Evolutionary conservation across 2,797 vertebrate species (phyloP).

Genomic region (Pseudomugil tenellus): DNA sequence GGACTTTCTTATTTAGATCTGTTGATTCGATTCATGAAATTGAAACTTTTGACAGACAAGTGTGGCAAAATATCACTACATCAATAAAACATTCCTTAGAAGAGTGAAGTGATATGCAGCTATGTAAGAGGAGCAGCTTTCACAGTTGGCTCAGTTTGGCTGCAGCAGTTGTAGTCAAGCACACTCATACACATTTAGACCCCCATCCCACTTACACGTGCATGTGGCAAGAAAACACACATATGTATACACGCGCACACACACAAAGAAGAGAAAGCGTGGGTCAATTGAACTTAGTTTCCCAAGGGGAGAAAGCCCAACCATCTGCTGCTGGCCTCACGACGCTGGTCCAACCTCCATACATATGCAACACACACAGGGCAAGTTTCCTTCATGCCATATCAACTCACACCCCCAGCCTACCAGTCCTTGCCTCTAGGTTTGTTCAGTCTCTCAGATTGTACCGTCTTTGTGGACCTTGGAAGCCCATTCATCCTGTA

Average conservation of each 20-base stretch:
- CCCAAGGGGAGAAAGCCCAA: slow-evolving; percentile 40
- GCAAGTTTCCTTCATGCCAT: slow-evolving; percentile 61
- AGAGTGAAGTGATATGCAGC: slow-evolving; percentile 53
- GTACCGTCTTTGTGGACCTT: slow-evolving; percentile 60
- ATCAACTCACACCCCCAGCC: slow-evolving; percentile 37
- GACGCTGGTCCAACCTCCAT: slow-evolving; percentile 27
- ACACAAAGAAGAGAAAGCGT: slow-evolving; percentile 46
- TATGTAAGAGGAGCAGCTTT: slow-evolving; percentile 67
- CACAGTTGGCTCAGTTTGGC: slow-evolving; percentile 70
- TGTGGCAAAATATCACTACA: slow-evolving; percentile 37
- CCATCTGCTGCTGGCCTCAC: slow-evolving; percentile 75
- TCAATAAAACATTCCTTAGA: slow-evolving; percentile 61
- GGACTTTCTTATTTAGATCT: slow-evolving; percentile 4
- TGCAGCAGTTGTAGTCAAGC: slow-evolving; percentile 61
- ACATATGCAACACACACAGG: slow-evolving; percentile 31
- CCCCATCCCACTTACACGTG: slow-evolving; percentile 21
- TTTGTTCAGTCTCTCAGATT: slow-evolving; percentile 51
- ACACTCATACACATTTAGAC: slow-evolving; percentile 24
- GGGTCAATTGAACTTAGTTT: slow-evolving; percentile 54
- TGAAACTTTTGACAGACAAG: slow-evolving; percentile 27
- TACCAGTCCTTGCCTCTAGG: slow-evolving; percentile 49
- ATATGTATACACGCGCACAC: too few species aligned
- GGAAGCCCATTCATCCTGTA: slow-evolving; percentile 63
- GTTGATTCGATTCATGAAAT: slow-evolving; percentile 13
- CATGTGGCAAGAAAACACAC: too few species aligned